These are phyloP conservation scores for Caenorhabditis inopinata DNA, from an alignment of 1,140 invertebrate species.

Conservation along the genomic window DNA sequence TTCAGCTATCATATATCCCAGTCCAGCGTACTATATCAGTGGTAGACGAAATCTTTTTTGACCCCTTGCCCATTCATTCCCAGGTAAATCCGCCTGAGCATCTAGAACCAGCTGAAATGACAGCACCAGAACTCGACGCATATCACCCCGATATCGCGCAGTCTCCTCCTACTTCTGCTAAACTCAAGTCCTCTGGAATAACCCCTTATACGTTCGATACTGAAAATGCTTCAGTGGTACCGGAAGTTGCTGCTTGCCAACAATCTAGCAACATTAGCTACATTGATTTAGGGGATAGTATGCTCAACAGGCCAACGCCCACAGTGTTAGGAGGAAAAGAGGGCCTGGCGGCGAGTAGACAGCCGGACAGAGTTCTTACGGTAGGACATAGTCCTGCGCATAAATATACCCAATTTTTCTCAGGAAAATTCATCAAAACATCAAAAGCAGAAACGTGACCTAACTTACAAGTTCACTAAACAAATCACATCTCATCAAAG, in stretches of 20 bases:
- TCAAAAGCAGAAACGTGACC: not conserved
- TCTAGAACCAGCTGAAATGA: not conserved
- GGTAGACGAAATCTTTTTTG: not conserved
- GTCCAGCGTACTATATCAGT: not conserved
- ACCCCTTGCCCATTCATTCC: not conserved
- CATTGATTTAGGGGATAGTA: not conserved
- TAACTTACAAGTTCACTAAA: not conserved
- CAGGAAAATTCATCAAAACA: no score
- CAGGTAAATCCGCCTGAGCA: not conserved
- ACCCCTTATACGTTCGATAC: not conserved
- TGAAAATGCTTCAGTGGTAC: not conserved
- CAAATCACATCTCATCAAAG: not conserved
- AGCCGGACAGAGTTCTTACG: not conserved
- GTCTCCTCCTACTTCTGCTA: not conserved
- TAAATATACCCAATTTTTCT: no score
- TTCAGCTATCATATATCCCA: not conserved
- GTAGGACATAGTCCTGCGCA: no score
- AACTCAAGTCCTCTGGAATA: not conserved
- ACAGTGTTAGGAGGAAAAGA: not conserved
- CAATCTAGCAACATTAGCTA: not conserved
- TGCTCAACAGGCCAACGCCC: not conserved
- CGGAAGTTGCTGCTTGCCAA: not conserved
- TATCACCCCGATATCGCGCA: slow-evolving; percentile 4
- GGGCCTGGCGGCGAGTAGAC: not conserved
- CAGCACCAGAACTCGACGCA: not conserved